phyloP scores from a whole-genome alignment of 2,113 vertebrate genomes.

The Anarhynchus alexandrinus region DNA sequence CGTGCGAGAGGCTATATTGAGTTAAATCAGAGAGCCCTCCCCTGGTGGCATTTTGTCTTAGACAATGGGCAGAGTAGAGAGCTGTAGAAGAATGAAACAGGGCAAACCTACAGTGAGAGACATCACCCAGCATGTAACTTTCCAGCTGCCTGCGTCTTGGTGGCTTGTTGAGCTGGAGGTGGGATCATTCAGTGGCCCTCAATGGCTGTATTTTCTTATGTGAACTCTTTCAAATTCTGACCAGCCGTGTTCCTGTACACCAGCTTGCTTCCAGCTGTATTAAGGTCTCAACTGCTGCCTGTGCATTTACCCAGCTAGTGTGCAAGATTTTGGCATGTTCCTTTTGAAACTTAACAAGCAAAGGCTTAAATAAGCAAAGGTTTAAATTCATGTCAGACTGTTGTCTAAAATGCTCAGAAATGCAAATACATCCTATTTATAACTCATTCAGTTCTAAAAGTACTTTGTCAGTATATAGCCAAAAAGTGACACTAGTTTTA shows the following conservation, averaged over 20 bases:
- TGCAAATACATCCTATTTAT: not conserved
- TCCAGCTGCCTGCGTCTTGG: not conserved
- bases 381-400: not conserved
- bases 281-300: not conserved
- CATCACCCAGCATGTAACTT: not conserved
- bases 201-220: rapidly evolving
- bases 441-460: not conserved
- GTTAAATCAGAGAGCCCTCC: not conserved
- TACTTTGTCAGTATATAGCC: not conserved
- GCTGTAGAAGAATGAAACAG: not conserved
- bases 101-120: not conserved
- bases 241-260: not conserved
- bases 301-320: not conserved
- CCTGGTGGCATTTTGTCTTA: not conserved
- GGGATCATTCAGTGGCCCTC: not conserved
- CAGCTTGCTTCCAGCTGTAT: not conserved
- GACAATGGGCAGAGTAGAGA: not conserved
- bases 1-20: rapidly evolving
- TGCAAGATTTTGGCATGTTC: not conserved
- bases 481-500: not conserved
- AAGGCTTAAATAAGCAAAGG: not conserved
- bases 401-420: not conserved
- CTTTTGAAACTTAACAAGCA: not conserved
- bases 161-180: not conserved
- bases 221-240: not conserved